These are phyloP conservation scores for Leptoteleia sp. DNA, from an alignment of 1,140 invertebrate genomes.

Conservation along the genomic window DNA sequence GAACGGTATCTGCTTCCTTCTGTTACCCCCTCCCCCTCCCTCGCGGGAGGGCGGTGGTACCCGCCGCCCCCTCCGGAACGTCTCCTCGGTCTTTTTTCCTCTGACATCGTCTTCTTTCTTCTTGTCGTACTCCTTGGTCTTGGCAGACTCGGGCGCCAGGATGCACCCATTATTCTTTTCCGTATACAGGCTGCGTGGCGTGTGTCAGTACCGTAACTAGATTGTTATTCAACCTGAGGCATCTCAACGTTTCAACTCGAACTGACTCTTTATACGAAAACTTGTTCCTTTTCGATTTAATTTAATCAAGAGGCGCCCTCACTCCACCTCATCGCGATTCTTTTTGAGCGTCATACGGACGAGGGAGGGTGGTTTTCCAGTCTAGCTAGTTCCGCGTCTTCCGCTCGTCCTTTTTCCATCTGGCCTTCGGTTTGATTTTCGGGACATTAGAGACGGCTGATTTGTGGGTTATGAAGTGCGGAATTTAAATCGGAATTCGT, in stretches of 20 bases:
- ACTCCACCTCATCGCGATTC: neutral
- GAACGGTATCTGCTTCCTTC: slow-evolving; percentile 63
- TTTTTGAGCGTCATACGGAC: neutral
- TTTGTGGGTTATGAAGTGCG: too few species aligned
- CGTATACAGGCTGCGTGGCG: slow-evolving; percentile 52
- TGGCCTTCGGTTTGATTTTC: too few species aligned
- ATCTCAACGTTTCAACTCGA: slow-evolving; percentile 40
- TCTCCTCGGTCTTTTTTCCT: slow-evolving; percentile 42
- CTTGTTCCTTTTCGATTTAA: slow-evolving; percentile 19
- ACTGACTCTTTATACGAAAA: slow-evolving; percentile 14
- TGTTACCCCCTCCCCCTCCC: slow-evolving; percentile 14
- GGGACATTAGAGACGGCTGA: too few species aligned
- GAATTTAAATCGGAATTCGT: too few species aligned
- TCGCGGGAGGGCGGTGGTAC: neutral
- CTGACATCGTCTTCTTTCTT: slow-evolving; percentile 55
- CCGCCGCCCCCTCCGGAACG: slow-evolving; percentile 34
- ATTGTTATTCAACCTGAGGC: slow-evolving; percentile 50
- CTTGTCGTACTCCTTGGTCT: slow-evolving; percentile 62
- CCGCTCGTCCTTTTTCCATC: too few species aligned
- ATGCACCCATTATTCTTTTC: slow-evolving; percentile 75
- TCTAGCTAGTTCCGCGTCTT: too few species aligned
- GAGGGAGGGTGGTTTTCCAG: too few species aligned
- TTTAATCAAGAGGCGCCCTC: slow-evolving; percentile 13
- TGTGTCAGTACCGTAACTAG: slow-evolving; percentile 47
- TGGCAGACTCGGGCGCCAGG: slow-evolving; percentile 67